Evolutionary conservation across 2,113 vertebrate genomes (phyloP).

Genomic region (Vidua macroura): DNA sequence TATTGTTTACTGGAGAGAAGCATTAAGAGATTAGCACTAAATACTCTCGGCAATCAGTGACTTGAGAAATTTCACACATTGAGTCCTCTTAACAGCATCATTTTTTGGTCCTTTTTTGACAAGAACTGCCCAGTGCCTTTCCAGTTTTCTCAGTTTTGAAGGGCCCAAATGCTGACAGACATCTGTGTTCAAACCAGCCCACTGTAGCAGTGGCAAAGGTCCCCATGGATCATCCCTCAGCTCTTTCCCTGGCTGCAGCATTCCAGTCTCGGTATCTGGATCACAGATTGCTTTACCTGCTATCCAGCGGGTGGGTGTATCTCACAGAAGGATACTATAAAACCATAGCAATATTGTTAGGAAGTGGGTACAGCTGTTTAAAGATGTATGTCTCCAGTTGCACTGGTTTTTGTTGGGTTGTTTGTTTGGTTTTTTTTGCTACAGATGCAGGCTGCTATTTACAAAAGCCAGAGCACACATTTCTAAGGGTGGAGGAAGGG

Average conservation of each 20-base stretch:
- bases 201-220: neutral
- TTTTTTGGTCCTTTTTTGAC: neutral
- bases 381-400: neutral
- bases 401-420: neutral
- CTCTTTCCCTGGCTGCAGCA: neutral
- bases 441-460: neutral
- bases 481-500: neutral
- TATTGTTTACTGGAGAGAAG: neutral
- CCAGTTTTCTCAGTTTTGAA: neutral
- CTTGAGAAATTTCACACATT: neutral
- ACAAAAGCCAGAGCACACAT: neutral
- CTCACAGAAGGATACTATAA: neutral
- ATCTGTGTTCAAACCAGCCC: neutral
- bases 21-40: neutral
- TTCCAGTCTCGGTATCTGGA: neutral
- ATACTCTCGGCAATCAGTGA: neutral
- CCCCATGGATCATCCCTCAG: neutral
- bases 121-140: neutral
- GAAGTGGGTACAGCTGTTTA: neutral
- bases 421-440: neutral
- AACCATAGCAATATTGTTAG: neutral
- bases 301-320: accelerated
- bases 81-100: neutral
- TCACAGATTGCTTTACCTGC: neutral
- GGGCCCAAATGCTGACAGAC: neutral